A percentile compares a stretch with the other conserved stretches of the same genome.
Conservation (phyloP, 2,797 vertebrate species). For the Podarcis siculus region DNA sequence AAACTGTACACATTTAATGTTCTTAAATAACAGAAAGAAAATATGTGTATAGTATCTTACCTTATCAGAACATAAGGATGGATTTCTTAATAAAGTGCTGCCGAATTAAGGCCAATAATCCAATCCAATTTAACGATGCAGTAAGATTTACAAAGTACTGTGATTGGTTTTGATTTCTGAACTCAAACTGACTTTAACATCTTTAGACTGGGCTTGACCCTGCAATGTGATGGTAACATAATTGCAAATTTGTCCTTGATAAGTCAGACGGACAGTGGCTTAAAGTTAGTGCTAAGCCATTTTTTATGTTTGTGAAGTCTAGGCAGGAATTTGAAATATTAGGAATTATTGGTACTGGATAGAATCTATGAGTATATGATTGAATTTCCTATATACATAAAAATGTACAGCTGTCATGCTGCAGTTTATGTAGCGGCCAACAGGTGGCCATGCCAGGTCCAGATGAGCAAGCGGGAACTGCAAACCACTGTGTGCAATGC, state of each 20-base stretch:
- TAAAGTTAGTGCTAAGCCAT: not conserved
- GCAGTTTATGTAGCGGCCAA: too few species aligned
- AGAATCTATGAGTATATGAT: not conserved
- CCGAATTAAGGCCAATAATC: constrained; percentile 20
- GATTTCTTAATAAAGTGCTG: not conserved
- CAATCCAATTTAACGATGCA: not conserved
- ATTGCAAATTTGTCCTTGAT: not conserved
- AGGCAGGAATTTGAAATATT: not conserved
- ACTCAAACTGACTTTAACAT: not conserved
- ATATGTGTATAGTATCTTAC: not conserved
- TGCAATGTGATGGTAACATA: not conserved
- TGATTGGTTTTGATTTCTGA: constrained; percentile 5
- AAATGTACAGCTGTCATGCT: too few species aligned
- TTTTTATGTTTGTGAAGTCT: not conserved
- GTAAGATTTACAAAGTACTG: not conserved
- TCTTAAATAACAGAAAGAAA: not conserved
- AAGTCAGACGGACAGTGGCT: not conserved
- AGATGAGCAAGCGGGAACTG: too few species aligned
- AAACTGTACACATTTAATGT: not conserved
- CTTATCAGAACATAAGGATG: not conserved
- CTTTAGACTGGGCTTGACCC: not conserved
- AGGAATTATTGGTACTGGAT: not conserved
- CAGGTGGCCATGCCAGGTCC: too few species aligned
- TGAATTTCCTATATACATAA: too few species aligned
- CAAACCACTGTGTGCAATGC: too few species aligned